These are phyloP conservation scores for Actinernus sp. DNA, from an alignment of 92 coral and sea anemone genomes.

Conservation along the genomic window DNA sequence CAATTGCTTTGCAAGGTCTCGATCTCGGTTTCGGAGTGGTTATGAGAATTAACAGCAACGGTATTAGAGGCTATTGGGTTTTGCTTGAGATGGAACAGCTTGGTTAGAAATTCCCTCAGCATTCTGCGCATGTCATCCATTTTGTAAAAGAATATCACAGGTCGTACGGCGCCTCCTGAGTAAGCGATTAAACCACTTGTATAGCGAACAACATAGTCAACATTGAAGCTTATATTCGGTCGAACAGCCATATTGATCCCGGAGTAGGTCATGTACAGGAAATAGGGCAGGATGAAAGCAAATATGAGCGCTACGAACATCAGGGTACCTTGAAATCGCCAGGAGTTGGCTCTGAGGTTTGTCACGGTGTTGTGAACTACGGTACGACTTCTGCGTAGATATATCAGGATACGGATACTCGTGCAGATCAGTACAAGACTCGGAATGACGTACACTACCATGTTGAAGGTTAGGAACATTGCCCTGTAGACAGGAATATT, in stretches of 20 bases:
- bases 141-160: neutral
- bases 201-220: slow-evolving; percentile 12
- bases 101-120: neutral
- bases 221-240: neutral
- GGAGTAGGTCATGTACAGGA: slow-evolving; percentile 2
- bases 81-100: no score
- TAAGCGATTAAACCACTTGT: neutral
- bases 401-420: neutral
- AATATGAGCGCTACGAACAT: slow-evolving; percentile 27
- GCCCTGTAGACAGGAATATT: neutral
- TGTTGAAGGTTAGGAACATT: neutral
- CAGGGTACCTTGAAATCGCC: neutral
- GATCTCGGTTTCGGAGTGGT: no score
- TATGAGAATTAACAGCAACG: no score
- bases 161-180: neutral
- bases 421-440: neutral
- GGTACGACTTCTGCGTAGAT: neutral
- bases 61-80: no score
- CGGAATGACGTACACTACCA: slow-evolving; percentile 9
- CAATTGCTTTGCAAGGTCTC: no score
- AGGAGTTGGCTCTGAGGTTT: neutral
- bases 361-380: neutral
- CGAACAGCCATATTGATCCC: neutral
- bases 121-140: neutral
- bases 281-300: slow-evolving; percentile 18